phyloP scores from a whole-genome alignment of 2,888 invertebrate species.

The Oligia latruncula region DNA sequence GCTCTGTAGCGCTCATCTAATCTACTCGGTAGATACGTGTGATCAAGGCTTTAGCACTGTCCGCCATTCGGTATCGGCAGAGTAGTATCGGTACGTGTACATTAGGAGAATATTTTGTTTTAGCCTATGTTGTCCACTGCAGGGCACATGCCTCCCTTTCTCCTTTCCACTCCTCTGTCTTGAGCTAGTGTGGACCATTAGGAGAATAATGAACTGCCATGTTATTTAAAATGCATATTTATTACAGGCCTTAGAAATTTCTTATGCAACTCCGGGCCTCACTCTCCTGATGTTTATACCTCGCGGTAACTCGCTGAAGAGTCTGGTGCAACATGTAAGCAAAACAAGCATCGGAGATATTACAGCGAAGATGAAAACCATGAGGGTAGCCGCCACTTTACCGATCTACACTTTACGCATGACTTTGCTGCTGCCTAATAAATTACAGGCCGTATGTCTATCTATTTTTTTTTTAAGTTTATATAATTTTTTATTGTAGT shows the following conservation, averaged over 20 bases:
- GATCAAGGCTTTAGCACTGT: background rate
- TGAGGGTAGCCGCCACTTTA: constrained; percentile 79
- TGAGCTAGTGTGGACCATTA: no score
- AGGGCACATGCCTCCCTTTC: no score
- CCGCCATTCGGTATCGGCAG: background rate
- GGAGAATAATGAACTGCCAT: background rate
- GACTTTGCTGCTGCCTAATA: constrained; percentile 84
- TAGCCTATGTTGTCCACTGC: no score
- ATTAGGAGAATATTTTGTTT: no score
- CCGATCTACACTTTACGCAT: constrained; percentile 87
- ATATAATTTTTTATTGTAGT: background rate
- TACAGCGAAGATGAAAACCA: constrained; percentile 69
- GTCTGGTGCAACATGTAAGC: constrained; percentile 70
- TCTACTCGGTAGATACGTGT: background rate
- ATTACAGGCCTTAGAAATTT: constrained; percentile 84
- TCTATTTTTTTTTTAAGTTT: constrained; percentile 6
- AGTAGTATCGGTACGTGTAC: background rate
- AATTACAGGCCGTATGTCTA: constrained; percentile 81
- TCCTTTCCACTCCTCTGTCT: no score
- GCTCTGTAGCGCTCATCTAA: background rate
- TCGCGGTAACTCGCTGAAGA: constrained; percentile 74
- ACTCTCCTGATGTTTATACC: constrained; percentile 82
- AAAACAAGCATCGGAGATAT: constrained; percentile 71
- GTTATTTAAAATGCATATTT: constrained; percentile 2
- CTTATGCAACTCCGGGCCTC: constrained; percentile 80